phyloP scores from a whole-genome alignment of 2,888 invertebrate species.

The Bursaphelenchus okinawaensis region DNA sequence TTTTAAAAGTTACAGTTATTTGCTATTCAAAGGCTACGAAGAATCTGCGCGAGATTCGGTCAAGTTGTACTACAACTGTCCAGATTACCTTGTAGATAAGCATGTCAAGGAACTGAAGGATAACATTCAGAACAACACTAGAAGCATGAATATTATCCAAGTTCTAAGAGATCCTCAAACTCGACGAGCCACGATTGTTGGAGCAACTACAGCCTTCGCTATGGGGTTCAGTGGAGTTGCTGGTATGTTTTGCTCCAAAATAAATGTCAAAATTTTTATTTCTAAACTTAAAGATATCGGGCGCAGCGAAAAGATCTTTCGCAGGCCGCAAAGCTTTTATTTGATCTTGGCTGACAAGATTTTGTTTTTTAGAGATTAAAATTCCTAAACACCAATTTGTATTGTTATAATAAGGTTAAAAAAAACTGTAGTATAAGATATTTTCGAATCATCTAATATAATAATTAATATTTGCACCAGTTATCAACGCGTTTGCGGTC shows the following conservation, averaged over 20 bases:
- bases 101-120: constrained; percentile 11
- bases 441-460: too few relatives aligned
- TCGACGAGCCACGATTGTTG: constrained; percentile 30
- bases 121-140: constrained; percentile 4
- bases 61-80: constrained; percentile 34
- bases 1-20: too few relatives aligned
- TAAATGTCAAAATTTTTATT: too few relatives aligned
- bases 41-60: constrained; percentile 32
- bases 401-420: too few relatives aligned
- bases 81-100: constrained; percentile 11
- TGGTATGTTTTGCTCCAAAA: constrained; percentile 15
- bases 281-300: too few relatives aligned
- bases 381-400: too few relatives aligned
- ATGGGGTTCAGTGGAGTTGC: constrained; percentile 49
- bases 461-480: too few relatives aligned
- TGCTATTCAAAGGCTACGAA: constrained; percentile 26
- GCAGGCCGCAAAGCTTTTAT: too few relatives aligned
- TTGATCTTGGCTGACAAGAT: neutral
- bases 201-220: constrained; percentile 31
- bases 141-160: constrained; percentile 18
- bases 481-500: constrained; percentile 49
- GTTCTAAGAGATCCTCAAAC: constrained; percentile 11
- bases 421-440: too few relatives aligned
- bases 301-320: too few relatives aligned
- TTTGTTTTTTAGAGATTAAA: constrained; percentile 13